A percentile compares a stretch with the other conserved stretches of the same genome.
Conservation (phyloP, 2,888 invertebrate genomes). For the Melitaea athalia region DNA sequence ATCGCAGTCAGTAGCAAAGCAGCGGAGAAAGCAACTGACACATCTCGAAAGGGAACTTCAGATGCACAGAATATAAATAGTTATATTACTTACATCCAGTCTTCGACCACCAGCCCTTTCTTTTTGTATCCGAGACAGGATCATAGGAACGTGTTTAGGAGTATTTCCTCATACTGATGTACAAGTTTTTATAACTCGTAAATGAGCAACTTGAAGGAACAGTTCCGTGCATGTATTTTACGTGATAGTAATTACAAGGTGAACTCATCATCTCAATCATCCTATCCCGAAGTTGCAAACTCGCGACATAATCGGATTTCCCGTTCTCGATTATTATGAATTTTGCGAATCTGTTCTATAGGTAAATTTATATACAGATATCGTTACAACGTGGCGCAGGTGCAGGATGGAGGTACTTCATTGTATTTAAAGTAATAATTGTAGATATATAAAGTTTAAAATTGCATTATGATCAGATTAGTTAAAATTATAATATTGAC, state of each 20-base stretch:
- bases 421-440: constrained; percentile 76
- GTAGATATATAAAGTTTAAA: too few relatives aligned
- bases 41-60: constrained; percentile 77
- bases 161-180: constrained; percentile 64
- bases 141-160: constrained; percentile 60
- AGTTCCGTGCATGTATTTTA: constrained; percentile 38
- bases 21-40: constrained; percentile 75
- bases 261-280: constrained; percentile 49
- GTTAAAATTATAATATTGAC: too few relatives aligned
- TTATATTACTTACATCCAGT: constrained; percentile 7
- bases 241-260: constrained; percentile 51
- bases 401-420: constrained; percentile 72
- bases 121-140: constrained; percentile 62
- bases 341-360: constrained; percentile 70
- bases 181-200: constrained; percentile 60
- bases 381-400: constrained; percentile 70
- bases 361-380: constrained; percentile 52
- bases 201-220: constrained; percentile 36
- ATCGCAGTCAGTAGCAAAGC: constrained; percentile 66
- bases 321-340: constrained; percentile 67
- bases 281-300: constrained; percentile 50
- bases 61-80: constrained; percentile 55
- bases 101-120: constrained; percentile 57
- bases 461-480: not conserved
- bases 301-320: constrained; percentile 71